Evolutionary conservation across 2,797 vertebrate genomes (phyloP), one percentile per base, ranked within the genome.

Genomic region (Astyanax mexicanus): DNA sequence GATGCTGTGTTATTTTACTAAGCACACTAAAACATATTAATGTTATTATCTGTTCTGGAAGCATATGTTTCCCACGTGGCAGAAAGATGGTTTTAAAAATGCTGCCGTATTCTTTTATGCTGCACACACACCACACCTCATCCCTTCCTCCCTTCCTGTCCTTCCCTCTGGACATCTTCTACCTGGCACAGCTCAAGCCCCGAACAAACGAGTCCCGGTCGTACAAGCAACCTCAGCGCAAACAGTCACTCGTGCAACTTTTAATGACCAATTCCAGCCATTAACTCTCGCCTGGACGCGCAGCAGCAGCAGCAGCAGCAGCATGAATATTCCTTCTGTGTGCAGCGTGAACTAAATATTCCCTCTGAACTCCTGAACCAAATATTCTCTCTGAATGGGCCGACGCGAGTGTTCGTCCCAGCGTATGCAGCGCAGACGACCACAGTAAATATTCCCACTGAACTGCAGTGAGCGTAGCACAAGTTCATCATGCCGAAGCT

Each of bases 391-490:
- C 64, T 71, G 58, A 72, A 69, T 76, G 69, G 11, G 40, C 17
- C 38, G 11, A 17, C 13, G 44, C 27, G 11, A 62, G 49, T 35
- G 37, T 47, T 72, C 75, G 32, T 57, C 37, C 67, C 19, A 71
- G 23, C n/a, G n/a, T 42, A 58, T 52, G 40, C 49, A 52, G 15
- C 40, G 11, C 35, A 12, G 15, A 52, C 42, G n/a, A 77, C 44
- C 51, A 52, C 68, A 64, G 42, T 75, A 74, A 57, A 57, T 67
- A 81, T 75, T 69, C 66, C 72, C 65, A 27, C 40, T 37, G 29
- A 61, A 60, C 49, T 64, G 42, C 37, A 25, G 27, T 25, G 57
- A 35, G 23, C 19, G 17, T 70, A 47, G 69, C 32, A 66, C n/a
- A 12, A 21, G 47, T 38, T 49, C 57, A 74, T 81, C 67, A 69